Conservation (phyloP, 2,797 vertebrate species). For the Siniperca obscura region DNA sequence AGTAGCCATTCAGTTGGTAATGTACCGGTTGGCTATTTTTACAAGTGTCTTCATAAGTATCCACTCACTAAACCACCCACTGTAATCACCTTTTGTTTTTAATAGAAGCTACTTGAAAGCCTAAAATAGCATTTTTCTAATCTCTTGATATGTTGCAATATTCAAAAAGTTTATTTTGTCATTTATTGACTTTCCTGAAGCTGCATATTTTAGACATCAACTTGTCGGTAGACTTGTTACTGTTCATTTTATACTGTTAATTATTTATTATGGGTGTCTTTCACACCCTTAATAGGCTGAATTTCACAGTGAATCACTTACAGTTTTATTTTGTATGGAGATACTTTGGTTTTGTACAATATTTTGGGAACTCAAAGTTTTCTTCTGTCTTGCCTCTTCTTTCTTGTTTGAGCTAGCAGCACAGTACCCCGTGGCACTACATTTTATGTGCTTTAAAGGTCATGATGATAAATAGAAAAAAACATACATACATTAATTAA, state of each 20-base stretch:
- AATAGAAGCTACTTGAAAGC: slow-evolving; percentile 18
- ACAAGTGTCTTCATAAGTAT: slow-evolving; percentile 21
- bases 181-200: background rate
- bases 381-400: background rate
- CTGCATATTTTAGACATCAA: slow-evolving; percentile 1
- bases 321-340: background rate
- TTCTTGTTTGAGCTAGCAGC: background rate
- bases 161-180: background rate
- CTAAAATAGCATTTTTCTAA: background rate
- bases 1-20: slow-evolving; percentile 40
- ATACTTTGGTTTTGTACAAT: background rate
- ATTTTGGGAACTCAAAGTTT: background rate
- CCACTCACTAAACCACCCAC: slow-evolving; percentile 27
- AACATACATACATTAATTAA: background rate
- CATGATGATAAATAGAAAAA: background rate
- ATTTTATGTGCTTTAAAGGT: background rate
- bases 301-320: slow-evolving; percentile 20
- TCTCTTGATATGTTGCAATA: background rate
- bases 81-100: slow-evolving; percentile 15
- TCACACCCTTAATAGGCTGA: slow-evolving; percentile 2
- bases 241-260: background rate
- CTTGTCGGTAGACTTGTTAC: background rate
- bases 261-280: slow-evolving; percentile 13
- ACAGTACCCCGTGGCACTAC: background rate
- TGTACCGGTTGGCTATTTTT: slow-evolving; percentile 43